phyloP scores from a whole-genome alignment of 2,888 invertebrate genomes.

The Myopa tessellatipennis region DNA sequence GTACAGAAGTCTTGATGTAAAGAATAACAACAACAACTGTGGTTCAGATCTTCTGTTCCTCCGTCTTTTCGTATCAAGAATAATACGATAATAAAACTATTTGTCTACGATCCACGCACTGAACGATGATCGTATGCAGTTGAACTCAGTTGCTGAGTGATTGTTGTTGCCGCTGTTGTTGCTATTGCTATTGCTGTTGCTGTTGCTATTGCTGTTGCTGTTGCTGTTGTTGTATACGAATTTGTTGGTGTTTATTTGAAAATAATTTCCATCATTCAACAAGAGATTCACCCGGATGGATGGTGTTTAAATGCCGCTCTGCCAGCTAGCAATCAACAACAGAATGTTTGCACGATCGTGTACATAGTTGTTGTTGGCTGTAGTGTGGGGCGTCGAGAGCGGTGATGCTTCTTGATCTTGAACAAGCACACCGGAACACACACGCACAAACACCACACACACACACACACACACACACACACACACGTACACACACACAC shows the following conservation, averaged over 20 bases:
- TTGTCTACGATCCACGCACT: constrained; percentile 3
- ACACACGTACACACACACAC: background rate
- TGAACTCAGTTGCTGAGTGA: background rate
- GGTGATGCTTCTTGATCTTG: no score
- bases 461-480: no score
- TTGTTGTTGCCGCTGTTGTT: background rate
- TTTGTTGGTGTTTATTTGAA: constrained; percentile 38
- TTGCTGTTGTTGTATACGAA: constrained; percentile 25
- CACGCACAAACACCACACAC: no score
- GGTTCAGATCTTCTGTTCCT: background rate
- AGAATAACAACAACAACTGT: background rate
- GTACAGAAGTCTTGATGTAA: no score
- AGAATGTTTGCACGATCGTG: background rate
- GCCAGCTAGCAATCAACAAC: background rate
- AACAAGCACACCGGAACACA: no score
- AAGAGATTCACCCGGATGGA: background rate
- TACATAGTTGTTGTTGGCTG: background rate
- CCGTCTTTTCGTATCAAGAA: background rate
- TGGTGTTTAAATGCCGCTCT: constrained; percentile 5
- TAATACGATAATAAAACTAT: constrained; percentile 2
- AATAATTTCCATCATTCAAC: constrained; percentile 26
- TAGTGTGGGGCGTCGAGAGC: no score
- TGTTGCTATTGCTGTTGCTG: constrained; percentile 6
- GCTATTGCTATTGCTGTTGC: no score
- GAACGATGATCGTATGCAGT: background rate